phyloP scores from a whole-genome alignment of 2,113 vertebrate species.

The Ibidorhyncha struthersii region DNA sequence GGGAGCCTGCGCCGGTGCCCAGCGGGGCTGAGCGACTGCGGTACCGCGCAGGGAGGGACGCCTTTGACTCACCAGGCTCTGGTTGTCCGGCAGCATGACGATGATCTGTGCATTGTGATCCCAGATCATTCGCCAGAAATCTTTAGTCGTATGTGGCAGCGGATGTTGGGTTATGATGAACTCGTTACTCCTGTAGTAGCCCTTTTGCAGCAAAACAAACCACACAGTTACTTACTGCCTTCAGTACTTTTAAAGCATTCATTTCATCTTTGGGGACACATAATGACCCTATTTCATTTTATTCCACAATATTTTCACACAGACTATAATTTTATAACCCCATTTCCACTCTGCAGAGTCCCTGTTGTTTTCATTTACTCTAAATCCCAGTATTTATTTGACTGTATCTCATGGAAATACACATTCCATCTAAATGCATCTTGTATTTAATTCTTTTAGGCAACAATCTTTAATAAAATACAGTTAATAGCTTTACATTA shows the following conservation, averaged over 20 bases:
- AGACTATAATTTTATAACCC: conserved; percentile 22
- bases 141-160: conserved; percentile 93
- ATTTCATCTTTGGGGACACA: conserved; percentile 17
- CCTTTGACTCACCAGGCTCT: conserved; percentile 84
- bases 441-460: conserved; percentile 57
- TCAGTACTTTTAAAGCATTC: not conserved
- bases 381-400: conserved; percentile 59
- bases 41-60: not conserved
- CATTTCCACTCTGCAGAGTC: conserved; percentile 13
- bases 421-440: conserved; percentile 51
- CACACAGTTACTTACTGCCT: not conserved
- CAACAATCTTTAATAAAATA: conserved; percentile 55
- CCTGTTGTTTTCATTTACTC: conserved; percentile 61
- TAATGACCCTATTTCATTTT: conserved; percentile 21
- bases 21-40: not conserved
- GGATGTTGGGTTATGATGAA: conserved; percentile 98
- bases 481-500: conserved; percentile 41
- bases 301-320: conserved; percentile 29
- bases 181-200: conserved; percentile 93
- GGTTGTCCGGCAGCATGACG: conserved; percentile 94
- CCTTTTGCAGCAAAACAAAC: conserved; percentile 76
- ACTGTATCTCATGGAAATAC: conserved; percentile 34
- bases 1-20: not conserved
- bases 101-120: conserved; percentile 97
- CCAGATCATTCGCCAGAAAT: conserved; percentile 99